These are phyloP conservation scores for Harpagifer antarcticus DNA, from an alignment of 2,797 vertebrate species.

Conservation along the genomic window DNA sequence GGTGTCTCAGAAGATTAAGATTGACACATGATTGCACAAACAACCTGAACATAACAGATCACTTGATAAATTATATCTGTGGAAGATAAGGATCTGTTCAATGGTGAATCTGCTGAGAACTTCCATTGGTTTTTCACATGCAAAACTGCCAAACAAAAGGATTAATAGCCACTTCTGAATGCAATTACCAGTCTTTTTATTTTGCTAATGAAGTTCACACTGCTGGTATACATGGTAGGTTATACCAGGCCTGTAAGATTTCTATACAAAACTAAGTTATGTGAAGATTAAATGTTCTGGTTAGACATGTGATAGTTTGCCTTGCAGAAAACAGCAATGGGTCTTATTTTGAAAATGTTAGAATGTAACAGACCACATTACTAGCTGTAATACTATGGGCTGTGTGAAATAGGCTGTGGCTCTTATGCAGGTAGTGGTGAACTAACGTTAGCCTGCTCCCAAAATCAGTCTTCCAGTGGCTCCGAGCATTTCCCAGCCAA, in stretches of 20 bases:
- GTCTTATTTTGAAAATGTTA: conserved; percentile 33
- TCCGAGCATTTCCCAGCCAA: conserved; percentile 1
- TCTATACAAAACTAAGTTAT: not conserved
- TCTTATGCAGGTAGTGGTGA: conserved; percentile 53
- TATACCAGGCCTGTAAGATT: not conserved
- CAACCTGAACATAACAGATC: not conserved
- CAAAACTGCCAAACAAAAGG: conserved; percentile 11
- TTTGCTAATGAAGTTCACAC: not conserved
- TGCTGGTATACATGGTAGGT: not conserved
- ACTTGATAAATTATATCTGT: not conserved
- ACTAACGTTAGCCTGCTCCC: conserved; percentile 22
- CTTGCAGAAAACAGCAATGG: not conserved
- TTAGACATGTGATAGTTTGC: not conserved
- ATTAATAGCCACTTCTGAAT: not conserved
- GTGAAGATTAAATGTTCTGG: not conserved
- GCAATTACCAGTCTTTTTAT: not conserved
- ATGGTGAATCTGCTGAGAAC: not conserved
- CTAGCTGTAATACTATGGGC: not conserved
- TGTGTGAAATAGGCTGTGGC: conserved; percentile 14
- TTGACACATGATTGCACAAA: not conserved
- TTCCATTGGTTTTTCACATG: conserved; percentile 19
- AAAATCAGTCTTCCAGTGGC: conserved; percentile 7
- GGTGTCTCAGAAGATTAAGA: not conserved
- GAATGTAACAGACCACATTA: not conserved
- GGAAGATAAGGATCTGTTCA: not conserved